These are phyloP conservation scores for Macrotis lagotis DNA, from an alignment of 2,113 vertebrate species.

Conservation along the genomic window DNA sequence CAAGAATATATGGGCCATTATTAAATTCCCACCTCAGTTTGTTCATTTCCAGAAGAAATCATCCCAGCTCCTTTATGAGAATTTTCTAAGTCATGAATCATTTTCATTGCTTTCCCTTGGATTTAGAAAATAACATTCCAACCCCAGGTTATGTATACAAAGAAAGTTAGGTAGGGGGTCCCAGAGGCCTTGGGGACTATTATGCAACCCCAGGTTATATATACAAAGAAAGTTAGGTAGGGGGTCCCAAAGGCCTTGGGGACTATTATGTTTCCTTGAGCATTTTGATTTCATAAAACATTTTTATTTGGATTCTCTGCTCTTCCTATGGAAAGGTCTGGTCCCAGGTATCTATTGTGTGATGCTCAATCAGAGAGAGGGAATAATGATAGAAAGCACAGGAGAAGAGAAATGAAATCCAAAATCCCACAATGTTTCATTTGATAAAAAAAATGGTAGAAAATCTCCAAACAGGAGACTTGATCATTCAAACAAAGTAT, in stretches of 20 bases:
- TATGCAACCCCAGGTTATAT: rapidly evolving
- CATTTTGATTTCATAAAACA: slow-evolving; percentile 1
- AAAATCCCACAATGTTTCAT: not conserved
- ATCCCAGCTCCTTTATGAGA: not conserved
- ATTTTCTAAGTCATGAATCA: not conserved
- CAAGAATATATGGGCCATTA: not conserved
- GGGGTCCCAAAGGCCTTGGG: not conserved
- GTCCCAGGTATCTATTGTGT: not conserved
- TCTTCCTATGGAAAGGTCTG: not conserved
- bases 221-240: rapidly evolving
- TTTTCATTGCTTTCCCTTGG: not conserved
- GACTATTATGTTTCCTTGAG: not conserved
- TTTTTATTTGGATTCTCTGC: not conserved
- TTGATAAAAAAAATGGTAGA: not conserved
- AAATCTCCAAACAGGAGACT: not conserved
- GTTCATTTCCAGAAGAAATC: not conserved
- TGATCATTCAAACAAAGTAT: not conserved
- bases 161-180: not conserved
- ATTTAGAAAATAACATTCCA: not conserved
- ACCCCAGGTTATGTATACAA: rapidly evolving
- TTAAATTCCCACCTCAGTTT: not conserved
- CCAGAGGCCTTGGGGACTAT: not conserved
- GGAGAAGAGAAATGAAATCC: not conserved
- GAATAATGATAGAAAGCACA: not conserved
- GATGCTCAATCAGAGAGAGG: not conserved